Conservation (phyloP, 2,888 invertebrate genomes). For the Myathropa florea region DNA sequence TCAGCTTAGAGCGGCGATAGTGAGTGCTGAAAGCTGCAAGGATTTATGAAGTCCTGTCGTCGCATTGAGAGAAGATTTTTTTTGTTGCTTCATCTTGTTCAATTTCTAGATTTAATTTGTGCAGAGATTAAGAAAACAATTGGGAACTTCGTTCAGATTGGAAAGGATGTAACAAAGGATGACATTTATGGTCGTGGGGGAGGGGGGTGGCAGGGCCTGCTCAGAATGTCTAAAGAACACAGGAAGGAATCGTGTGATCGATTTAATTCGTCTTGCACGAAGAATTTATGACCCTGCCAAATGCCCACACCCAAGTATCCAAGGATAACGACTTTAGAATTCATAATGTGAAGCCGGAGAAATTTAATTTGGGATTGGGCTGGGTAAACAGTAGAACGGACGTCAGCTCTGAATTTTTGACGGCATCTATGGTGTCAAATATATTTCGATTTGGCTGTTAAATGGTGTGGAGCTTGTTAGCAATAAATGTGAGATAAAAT, state of each 20-base stretch:
- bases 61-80: not conserved
- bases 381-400: too few relatives aligned
- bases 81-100: not conserved
- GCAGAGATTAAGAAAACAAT: not conserved
- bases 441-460: not conserved
- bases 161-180: not conserved
- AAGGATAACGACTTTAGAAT: not conserved
- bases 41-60: slow-evolving; percentile 58
- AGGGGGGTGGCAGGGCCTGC: not conserved
- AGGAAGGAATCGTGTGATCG: not conserved
- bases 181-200: not conserved
- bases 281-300: not conserved
- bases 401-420: not conserved
- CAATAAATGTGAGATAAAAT: not conserved
- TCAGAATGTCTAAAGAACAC: not conserved
- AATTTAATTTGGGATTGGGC: not conserved
- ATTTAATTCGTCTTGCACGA: not conserved
- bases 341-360: not conserved
- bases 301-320: not conserved
- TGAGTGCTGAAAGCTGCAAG: slow-evolving; percentile 47
- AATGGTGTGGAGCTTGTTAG: not conserved
- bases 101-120: slow-evolving; percentile 1
- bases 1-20: slow-evolving; percentile 38
- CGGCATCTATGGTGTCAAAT: not conserved
- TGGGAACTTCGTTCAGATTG: not conserved